These are phyloP conservation scores for Brachyistius frenatus DNA, from an alignment of 2,113 vertebrate genomes.

Conservation along the genomic window DNA sequence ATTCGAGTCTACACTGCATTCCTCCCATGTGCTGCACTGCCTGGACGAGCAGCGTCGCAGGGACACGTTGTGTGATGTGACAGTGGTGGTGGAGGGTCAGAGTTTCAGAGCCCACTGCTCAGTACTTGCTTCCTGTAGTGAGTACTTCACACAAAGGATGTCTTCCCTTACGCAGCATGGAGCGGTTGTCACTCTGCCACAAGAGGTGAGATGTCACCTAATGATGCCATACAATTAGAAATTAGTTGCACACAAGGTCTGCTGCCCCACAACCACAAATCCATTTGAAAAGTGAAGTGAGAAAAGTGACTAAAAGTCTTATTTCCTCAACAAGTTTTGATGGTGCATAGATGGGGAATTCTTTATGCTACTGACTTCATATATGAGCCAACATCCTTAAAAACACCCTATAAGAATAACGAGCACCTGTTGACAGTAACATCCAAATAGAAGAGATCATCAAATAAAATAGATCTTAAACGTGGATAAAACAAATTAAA, in stretches of 20 bases:
- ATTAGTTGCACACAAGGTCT: background rate
- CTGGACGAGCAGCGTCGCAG: constrained; percentile 84
- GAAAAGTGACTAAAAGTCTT: background rate
- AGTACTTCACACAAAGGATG: constrained; percentile 89
- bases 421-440: background rate
- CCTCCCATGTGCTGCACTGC: constrained; percentile 77
- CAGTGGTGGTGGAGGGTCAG: constrained; percentile 89
- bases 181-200: constrained; percentile 88
- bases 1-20: constrained; percentile 84
- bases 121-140: constrained; percentile 93
- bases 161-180: constrained; percentile 79
- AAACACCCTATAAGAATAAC: background rate
- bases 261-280: background rate
- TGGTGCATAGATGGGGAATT: background rate
- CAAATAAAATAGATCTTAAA: background rate
- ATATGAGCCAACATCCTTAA: background rate
- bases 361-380: background rate
- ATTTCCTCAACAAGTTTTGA: constrained; percentile 23
- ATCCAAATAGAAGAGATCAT: background rate
- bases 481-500: background rate
- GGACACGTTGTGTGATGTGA: constrained; percentile 86
- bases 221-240: background rate
- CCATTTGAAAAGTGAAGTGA: constrained; percentile 35
- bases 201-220: constrained; percentile 86
- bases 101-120: constrained; percentile 92